Evolutionary conservation across 2,113 vertebrate species (phyloP).

Genomic region (Sorex fumeus): DNA sequence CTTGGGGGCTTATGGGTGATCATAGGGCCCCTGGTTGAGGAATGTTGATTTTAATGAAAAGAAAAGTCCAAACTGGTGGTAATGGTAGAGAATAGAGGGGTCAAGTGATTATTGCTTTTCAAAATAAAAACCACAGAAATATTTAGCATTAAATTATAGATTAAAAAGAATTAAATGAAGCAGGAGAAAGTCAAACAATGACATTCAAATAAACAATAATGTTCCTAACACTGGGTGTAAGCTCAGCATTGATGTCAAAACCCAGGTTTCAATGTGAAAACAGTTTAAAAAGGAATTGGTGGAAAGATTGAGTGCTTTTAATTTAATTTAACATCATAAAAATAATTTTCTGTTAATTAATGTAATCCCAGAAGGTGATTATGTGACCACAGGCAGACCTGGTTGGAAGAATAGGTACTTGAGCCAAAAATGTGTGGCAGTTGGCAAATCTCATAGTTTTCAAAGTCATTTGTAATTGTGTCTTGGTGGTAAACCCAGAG

Average conservation of each 20-base stretch:
- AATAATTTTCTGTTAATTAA: background rate
- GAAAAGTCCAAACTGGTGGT: background rate
- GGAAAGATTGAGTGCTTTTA: background rate
- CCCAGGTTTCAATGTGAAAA: background rate
- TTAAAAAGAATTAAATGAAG: constrained; percentile 25
- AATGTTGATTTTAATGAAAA: background rate
- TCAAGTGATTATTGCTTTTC: background rate
- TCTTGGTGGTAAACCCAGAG: background rate
- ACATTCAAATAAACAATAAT: constrained; percentile 23
- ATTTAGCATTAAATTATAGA: background rate
- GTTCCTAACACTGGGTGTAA: background rate
- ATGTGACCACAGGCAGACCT: background rate
- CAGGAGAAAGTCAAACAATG: constrained; percentile 12
- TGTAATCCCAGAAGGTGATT: background rate
- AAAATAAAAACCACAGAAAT: background rate
- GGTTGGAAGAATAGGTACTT: background rate
- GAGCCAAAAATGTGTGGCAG: background rate
- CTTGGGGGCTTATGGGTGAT: too few species aligned
- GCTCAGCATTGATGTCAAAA: constrained; percentile 14
- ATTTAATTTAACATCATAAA: constrained; percentile 54
- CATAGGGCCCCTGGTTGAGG: too few species aligned
- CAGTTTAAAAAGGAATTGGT: constrained; percentile 12
- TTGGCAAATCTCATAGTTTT: background rate
- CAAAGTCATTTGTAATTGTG: background rate
- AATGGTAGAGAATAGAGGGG: background rate